Percentiles rank a stretch among this genome's conserved stretches.
phyloP scores from a whole-genome alignment of 2,797 vertebrate species.

The Gallinago nigripennis region DNA sequence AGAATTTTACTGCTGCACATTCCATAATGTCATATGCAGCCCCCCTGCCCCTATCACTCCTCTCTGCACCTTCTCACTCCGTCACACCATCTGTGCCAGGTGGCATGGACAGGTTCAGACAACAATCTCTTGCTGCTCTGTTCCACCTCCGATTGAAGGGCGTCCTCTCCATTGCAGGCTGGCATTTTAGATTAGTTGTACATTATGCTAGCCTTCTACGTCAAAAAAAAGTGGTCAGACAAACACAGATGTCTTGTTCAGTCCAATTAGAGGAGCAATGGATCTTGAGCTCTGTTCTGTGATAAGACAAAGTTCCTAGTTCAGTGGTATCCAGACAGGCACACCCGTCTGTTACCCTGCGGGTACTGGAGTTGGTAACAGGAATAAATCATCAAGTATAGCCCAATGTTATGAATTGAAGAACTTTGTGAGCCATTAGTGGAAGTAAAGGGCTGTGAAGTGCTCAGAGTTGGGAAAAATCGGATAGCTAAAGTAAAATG shows the following conservation, averaged over 20 bases:
- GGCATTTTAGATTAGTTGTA: background rate
- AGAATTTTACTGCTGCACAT: background rate
- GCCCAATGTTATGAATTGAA: background rate
- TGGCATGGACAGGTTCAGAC: background rate
- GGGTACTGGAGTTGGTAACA: background rate
- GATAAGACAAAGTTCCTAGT: background rate
- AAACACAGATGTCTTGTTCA: background rate
- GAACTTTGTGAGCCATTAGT: background rate
- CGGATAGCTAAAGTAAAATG: background rate
- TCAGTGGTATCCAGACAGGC: background rate
- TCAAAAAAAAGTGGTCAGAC: background rate
- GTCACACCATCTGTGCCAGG: background rate
- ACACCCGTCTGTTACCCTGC: background rate
- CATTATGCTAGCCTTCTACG: background rate
- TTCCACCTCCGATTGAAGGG: background rate
- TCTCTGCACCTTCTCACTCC: background rate
- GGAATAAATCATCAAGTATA: background rate
- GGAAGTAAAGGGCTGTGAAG: background rate
- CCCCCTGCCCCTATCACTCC: background rate
- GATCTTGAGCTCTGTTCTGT: background rate
- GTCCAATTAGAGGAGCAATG: background rate
- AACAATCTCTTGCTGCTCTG: background rate
- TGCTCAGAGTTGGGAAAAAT: background rate
- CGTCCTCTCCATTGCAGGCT: background rate
- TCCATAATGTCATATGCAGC: rapidly evolving